Conservation (phyloP, 2,888 invertebrate species). For the Syrphus vitripennis region DNA sequence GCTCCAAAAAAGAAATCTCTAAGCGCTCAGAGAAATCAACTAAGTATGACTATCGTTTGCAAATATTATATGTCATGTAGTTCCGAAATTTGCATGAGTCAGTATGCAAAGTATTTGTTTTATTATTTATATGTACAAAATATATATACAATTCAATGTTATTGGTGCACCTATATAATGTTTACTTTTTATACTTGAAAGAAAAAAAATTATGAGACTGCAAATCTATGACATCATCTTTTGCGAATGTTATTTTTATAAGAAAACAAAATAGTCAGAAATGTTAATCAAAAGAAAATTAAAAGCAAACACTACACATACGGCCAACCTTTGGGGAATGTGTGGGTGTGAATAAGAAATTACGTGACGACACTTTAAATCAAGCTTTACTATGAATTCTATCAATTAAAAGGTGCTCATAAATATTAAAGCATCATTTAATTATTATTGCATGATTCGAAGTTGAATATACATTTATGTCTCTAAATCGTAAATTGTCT, state of each 20-base stretch:
- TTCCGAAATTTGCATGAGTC: too few species aligned
- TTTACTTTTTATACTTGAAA: neutral
- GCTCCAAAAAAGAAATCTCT: too few species aligned
- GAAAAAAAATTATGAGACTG: neutral
- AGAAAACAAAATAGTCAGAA: neutral
- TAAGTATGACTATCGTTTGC: too few species aligned
- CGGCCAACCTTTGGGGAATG: neutral
- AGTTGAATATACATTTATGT: too few species aligned
- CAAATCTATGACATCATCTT: slow-evolving; percentile 37
- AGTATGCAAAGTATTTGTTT: too few species aligned
- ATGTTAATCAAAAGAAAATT: neutral
- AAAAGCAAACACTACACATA: neutral
- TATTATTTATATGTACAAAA: too few species aligned
- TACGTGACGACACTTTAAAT: slow-evolving; percentile 52
- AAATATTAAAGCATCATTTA: neutral
- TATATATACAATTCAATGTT: neutral
- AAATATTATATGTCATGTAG: too few species aligned
- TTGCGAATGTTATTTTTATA: slow-evolving; percentile 11
- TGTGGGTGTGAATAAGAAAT: neutral
- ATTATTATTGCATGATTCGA: slow-evolving; percentile 2
- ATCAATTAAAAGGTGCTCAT: neutral
- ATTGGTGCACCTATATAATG: too few species aligned
- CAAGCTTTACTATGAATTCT: neutral
- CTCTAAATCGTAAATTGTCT: neutral
- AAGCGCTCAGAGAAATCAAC: too few species aligned